These are phyloP conservation scores for Poeciliopsis paucimaculata DNA, from an alignment of 2,797 vertebrate genomes.

Conservation along the genomic window DNA sequence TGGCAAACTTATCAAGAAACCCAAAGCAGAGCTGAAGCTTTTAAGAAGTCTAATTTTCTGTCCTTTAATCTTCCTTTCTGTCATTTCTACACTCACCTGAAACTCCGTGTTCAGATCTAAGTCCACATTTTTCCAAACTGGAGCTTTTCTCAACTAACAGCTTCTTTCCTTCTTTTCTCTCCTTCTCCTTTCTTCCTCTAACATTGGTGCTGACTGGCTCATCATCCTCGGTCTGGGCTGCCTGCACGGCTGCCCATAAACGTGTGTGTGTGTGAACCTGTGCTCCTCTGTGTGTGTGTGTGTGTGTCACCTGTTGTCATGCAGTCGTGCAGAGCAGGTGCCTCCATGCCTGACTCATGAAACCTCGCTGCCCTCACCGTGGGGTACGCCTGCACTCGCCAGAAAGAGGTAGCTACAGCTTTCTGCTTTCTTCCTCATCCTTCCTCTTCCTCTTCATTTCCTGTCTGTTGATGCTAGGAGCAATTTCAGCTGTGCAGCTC, in stretches of 20 bases:
- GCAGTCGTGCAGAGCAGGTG: slow-evolving; percentile 97
- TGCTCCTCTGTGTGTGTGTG: slow-evolving; percentile 53
- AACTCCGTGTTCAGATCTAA: neutral
- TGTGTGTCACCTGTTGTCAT: slow-evolving; percentile 66
- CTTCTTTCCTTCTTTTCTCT: slow-evolving; percentile 54
- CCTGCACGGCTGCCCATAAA: slow-evolving; percentile 69
- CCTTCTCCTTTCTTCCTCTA: slow-evolving; percentile 60
- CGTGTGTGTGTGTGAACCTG: slow-evolving; percentile 3
- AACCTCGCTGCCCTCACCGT: slow-evolving; percentile 98
- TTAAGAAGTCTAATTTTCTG: neutral
- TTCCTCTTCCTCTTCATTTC: neutral
- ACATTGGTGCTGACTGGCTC: slow-evolving; percentile 73
- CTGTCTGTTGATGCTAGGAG: neutral
- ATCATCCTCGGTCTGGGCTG: slow-evolving; percentile 60
- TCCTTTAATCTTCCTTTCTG: neutral
- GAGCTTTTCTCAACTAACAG: slow-evolving; percentile 62
- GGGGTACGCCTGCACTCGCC: slow-evolving; percentile 96
- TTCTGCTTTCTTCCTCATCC: slow-evolving; percentile 50
- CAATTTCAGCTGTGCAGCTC: neutral
- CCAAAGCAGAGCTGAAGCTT: neutral
- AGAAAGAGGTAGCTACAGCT: slow-evolving; percentile 98
- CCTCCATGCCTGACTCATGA: slow-evolving; percentile 99
- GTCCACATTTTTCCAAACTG: slow-evolving; percentile 59
- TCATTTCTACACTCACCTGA: neutral
- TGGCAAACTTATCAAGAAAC: neutral